A percentile compares a stretch with the other conserved stretches of the same genome.
Evolutionary conservation across 2,113 vertebrate genomes (phyloP).

Genomic region (Colius striatus): DNA sequence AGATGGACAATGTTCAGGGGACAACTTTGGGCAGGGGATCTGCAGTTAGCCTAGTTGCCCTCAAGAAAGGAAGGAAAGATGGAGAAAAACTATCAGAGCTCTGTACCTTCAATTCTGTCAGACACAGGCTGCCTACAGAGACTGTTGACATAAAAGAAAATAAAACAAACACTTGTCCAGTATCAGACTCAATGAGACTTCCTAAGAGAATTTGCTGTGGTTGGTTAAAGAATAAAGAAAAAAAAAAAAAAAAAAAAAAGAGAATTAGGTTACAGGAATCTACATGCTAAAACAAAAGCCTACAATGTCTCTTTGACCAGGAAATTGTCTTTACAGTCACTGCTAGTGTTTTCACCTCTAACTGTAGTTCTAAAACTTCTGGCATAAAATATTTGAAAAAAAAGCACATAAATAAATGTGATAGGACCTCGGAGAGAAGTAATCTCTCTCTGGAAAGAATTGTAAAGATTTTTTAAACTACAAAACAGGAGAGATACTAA

Average conservation of each 20-base stretch:
- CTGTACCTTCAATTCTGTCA: not conserved
- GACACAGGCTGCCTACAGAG: not conserved
- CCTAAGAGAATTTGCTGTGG: not conserved
- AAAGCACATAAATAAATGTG: not conserved
- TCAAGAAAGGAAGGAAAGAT: not conserved
- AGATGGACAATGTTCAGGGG: not conserved
- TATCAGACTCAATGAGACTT: conserved; percentile 7
- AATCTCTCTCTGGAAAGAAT: not conserved
- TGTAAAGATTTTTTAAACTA: not conserved
- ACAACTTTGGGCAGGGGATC: not conserved
- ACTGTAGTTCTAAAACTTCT: not conserved
- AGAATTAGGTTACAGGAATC: not conserved
- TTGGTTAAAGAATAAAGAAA: conserved; percentile 28
- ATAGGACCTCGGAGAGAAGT: not conserved
- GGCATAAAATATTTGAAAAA: not conserved
- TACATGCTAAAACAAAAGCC: not conserved
- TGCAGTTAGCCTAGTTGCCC: not conserved
- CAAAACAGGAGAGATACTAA: not conserved
- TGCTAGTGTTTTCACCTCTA: not conserved
- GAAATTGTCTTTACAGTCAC: not conserved
- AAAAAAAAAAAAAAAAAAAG: not conserved
- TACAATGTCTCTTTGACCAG: not conserved
- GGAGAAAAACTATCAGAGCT: not conserved
- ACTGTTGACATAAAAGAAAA: conserved; percentile 22
- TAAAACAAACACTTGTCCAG: conserved; percentile 13